Conservation (phyloP, 1,140 invertebrate genomes). For the Drosophila pruinosa region DNA sequence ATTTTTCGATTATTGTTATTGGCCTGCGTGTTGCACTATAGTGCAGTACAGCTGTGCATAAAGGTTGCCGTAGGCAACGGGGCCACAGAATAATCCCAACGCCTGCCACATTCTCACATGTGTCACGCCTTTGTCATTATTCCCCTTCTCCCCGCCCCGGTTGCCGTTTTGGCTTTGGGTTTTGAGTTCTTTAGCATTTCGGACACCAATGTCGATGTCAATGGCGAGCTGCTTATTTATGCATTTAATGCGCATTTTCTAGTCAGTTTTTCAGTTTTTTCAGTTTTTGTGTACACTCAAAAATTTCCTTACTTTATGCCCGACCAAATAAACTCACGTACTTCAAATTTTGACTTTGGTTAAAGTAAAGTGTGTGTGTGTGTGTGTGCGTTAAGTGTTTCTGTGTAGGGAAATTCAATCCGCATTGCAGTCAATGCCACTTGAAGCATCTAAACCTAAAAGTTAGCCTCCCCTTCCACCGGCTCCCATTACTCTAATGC, state of each 20-base stretch:
- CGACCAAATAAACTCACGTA: constrained; percentile 69
- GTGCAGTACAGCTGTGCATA: constrained; percentile 23
- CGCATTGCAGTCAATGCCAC: constrained; percentile 24
- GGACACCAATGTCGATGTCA: constrained; percentile 17
- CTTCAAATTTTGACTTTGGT: constrained; percentile 55
- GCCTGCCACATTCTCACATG: constrained; percentile 65
- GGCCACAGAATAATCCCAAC: constrained; percentile 73
- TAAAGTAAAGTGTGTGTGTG: constrained; percentile 28
- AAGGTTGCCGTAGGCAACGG: constrained; percentile 8
- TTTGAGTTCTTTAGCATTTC: neutral
- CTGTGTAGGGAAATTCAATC: constrained; percentile 49
- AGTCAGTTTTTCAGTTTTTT: constrained; percentile 33
- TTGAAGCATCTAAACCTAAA: constrained; percentile 31
- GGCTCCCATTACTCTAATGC: constrained; percentile 16
- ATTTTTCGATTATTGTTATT: constrained; percentile 64
- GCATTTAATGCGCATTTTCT: constrained; percentile 62
- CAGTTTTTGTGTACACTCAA: constrained; percentile 10
- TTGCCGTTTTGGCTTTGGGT: neutral
- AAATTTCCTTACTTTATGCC: neutral
- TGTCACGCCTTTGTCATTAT: constrained; percentile 30
- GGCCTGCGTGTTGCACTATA: constrained; percentile 14
- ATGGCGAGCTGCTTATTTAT: constrained; percentile 39
- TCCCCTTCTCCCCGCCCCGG: constrained; percentile 2
- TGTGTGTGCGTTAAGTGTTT: constrained; percentile 44
- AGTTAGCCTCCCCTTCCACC: constrained; percentile 4